Evolutionary conservation across 2,888 invertebrate species (phyloP), one percentile per base, ranked within the genome.

Genomic region (Eristalis tenax): DNA sequence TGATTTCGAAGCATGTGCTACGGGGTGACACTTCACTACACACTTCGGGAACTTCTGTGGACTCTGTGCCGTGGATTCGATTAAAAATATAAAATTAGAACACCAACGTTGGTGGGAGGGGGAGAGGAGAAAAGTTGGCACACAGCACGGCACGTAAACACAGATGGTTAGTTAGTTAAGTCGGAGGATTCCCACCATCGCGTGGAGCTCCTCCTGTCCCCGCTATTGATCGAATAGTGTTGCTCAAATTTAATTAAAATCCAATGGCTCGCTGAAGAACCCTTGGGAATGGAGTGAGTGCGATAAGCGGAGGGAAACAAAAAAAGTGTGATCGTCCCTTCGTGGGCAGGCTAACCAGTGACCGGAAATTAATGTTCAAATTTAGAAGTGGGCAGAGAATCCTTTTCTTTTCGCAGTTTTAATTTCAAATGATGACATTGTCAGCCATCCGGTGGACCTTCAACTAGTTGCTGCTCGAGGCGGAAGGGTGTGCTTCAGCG

Each of bases 21-120:
- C 38, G 26, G 38, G 59, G 81, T 82, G 69, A 70, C 81, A 76
- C 75, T 70, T 76, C 69, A 75, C 22, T 70, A 75, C 50, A 50
- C 81, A 81, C 81, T 75, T 81, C 56, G 75, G 63, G 26, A 82
- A 75, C 32, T 70, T 75, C 11, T 56, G 43, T 38, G n/a, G n/a
- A n/a, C n/a, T n/a, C n/a, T n/a, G 11, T 13, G 66, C n/a, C 26
- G 56, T 35, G 68, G 63, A 68, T 74, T 65, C 40, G 71, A 74
- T 74, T 74, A 68, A 80, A 50, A 50, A 74, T 68, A 64, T 18
- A 74, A 74, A 79, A 79, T 79, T 73, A 79, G 79, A 79, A 79
- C 66, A 57, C 32, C 26, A 23, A 26, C 40, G 26, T n/a, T n/a
- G n/a, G n/a, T n/a, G 13, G 26, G 15, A 28, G 22, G 15, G 5